Evolutionary conservation across 2,113 vertebrate genomes (phyloP).

Genomic region (Spilogale gracilis): DNA sequence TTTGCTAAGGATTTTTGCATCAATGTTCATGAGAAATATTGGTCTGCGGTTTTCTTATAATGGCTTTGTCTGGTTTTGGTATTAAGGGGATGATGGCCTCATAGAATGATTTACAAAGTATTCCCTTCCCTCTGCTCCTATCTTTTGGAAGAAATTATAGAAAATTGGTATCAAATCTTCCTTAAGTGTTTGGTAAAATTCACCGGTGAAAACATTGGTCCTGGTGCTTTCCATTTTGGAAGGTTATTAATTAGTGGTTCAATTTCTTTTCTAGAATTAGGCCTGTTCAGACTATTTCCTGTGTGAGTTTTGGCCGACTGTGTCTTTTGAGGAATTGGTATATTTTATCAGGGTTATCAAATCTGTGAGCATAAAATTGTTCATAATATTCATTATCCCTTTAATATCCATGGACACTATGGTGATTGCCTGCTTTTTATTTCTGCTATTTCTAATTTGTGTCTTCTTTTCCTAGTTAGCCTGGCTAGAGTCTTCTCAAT

Average conservation of each 20-base stretch:
- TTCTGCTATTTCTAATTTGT: not conserved
- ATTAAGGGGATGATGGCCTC: not conserved
- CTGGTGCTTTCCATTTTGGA: not conserved
- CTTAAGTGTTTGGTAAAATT: not conserved
- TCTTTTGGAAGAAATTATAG: not conserved
- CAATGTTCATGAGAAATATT: not conserved
- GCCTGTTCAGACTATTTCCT: not conserved
- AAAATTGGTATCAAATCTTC: not conserved
- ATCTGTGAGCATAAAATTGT: not conserved
- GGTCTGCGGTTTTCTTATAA: not conserved
- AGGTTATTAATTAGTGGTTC: not conserved
- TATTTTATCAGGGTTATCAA: not conserved
- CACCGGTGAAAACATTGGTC: not conserved
- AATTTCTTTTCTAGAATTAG: not conserved
- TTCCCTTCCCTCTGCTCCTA: not conserved
- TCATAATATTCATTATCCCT: not conserved
- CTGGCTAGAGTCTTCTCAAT: not conserved
- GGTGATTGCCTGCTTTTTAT: not conserved
- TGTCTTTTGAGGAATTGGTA: not conserved
- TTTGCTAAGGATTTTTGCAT: not conserved
- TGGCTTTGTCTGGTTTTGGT: not conserved
- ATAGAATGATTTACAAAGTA: not conserved
- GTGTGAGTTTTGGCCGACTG: not conserved
- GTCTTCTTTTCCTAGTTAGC: not conserved
- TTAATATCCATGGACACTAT: not conserved